Evolutionary conservation across 35 echinoderm and acorn worm species (phyloP), one percentile per base, ranked within the genome.

Genomic region (Eucidaris tribuloides): DNA sequence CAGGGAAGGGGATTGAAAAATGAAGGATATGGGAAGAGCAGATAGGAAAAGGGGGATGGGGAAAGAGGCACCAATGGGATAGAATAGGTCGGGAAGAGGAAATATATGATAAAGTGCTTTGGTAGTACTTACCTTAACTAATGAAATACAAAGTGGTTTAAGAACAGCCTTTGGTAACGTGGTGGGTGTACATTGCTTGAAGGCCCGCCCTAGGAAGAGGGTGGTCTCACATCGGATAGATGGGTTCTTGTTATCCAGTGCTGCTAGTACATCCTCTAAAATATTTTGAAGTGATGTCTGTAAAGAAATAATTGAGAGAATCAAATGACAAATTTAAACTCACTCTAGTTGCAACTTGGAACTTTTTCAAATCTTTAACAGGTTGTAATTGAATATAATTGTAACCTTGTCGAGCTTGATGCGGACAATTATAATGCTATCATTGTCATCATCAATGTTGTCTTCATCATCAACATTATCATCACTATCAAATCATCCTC

Each of bases 171-270:
- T 99, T 25, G 90, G 90, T 32, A 99, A 77, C n/a, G 71, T 87
- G 11, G 90, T 45, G 18, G 83, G 77, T 15, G 83, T 85, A 45
- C 83, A 90, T 7, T 89, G 57, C 20, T 87, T 60, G 59, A 99
- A 87, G 1, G 82, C 82, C 42, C 96, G 63, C 9, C 79, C 84
- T 29, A 99, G 48, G 66, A 99, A 99, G 4, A 65, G n/a, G n/a
- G 86, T 57, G 3, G 96, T 93, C 80, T 99, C 96, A 1, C 90
- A 60, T 45, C 86, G 85, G 35, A 99, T 91, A 66, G 77, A 83
- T 29, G 96, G 96, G 49, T 99, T 99, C 63, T 99, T 99, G 58
- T 60, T 99, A 25, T 93, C 96, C 44, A 99, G 43, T 2, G 96
- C 87, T 45, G 78, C 90, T 45, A 90, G 32, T 13, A 99, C 87